Evolutionary conservation across 2,888 invertebrate genomes (phyloP), one percentile per base, ranked within the genome.

Genomic region (Cephus pygmeus): DNA sequence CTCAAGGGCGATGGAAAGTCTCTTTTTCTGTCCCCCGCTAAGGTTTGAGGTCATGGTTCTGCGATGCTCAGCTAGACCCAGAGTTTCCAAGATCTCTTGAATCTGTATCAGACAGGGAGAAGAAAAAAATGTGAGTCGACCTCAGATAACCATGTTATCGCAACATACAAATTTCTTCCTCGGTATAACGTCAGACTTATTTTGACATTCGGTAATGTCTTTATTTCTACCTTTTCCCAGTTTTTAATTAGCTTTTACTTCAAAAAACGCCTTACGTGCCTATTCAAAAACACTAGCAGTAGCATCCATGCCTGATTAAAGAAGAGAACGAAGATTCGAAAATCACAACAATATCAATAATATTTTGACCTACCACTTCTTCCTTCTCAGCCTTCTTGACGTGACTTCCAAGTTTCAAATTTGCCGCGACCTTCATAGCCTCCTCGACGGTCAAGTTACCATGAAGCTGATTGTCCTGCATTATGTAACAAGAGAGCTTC

Each of bases 11-110:
- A 98, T 98, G 0, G 98, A 98, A 1, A 98, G 94, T 85, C 98
- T 95, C 90, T 98, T 98, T 92, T 98, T 97, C 91, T 98, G 98
- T 1, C 98, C 98, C 34, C 98, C 98, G 0, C 98, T 98, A 75
- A 98, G 93, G 89, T 97, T 97, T 81, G 95, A 95, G 30, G 98
- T 97, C 95, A 98, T 95, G 1, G 98, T 98, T 88, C 95, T 95
- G 87, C 96, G 94, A 91, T 98, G 97, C 82, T 98, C 98, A 1
- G 95, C 94, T 69, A 98, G 93, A 77, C 98, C 96, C 12, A 98
- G 93, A 0, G 97, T 98, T 88, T 97, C 96, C 82, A 98, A 93
- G 89, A 98, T 98, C 91, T 98, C 98, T 91, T 96, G 95, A 82
- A 98, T 98, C 98, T 98, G 91, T 15, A 92, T 92, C 6, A 79